A percentile compares a stretch with the other conserved stretches of the same genome.
These are phyloP conservation scores for Ptyas mucosa DNA, from an alignment of 2,113 vertebrate species.

Conservation along the genomic window DNA sequence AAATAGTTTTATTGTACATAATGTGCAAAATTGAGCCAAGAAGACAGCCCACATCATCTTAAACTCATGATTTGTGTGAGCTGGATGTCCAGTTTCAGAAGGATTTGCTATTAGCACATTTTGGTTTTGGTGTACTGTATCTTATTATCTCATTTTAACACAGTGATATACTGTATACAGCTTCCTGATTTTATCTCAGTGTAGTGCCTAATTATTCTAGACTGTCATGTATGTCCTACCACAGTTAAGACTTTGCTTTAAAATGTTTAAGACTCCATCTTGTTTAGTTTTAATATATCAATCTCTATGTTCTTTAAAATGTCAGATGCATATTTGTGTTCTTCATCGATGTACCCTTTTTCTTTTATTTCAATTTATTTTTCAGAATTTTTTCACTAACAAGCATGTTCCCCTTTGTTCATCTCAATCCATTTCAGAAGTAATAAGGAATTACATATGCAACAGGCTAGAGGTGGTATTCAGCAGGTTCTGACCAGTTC, in stretches of 20 bases:
- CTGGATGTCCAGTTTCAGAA: background rate
- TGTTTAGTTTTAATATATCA: constrained; percentile 48
- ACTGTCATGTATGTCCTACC: constrained; percentile 21
- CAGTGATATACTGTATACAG: constrained; percentile 4
- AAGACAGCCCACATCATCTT: background rate
- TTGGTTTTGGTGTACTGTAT: accelerated
- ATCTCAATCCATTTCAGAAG: constrained; percentile 85
- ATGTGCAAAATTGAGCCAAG: background rate
- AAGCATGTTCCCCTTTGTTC: constrained; percentile 80
- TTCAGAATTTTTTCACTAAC: too few species aligned
- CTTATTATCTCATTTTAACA: background rate
- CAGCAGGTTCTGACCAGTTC: too few species aligned
- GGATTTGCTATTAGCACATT: background rate
- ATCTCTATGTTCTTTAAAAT: constrained; percentile 43
- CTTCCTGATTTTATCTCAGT: constrained; percentile 37
- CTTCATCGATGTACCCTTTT: constrained; percentile 59
- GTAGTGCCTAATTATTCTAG: constrained; percentile 46
- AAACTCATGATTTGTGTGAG: background rate
- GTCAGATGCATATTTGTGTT: constrained; percentile 55
- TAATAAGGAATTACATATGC: constrained; percentile 71
- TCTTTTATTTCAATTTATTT: constrained; percentile 79
- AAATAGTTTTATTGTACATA: background rate
- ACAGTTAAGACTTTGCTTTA: background rate
- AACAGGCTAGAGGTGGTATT: too few species aligned
- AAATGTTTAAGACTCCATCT: constrained; percentile 29